These are phyloP conservation scores for Rafetus swinhoei DNA, from an alignment of 2,113 vertebrate species.

Conservation along the genomic window DNA sequence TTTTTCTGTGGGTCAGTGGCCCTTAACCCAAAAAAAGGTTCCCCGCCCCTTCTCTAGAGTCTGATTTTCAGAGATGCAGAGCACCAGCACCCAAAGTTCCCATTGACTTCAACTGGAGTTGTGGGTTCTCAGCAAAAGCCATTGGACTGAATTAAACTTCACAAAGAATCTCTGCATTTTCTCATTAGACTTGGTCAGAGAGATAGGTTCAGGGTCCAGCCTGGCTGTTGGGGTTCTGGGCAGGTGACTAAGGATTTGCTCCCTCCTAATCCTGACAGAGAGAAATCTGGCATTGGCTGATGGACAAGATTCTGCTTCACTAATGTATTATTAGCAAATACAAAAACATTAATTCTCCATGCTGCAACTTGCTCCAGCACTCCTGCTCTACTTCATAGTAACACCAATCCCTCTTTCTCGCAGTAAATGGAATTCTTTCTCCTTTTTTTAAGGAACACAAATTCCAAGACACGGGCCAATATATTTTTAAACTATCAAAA, in stretches of 20 bases:
- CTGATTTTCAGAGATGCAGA: neutral
- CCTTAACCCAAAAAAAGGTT: no score
- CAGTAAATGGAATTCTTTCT: neutral
- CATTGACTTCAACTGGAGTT: neutral
- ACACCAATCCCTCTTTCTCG: neutral
- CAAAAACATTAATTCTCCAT: neutral
- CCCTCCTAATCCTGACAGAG: neutral
- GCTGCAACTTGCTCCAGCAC: neutral
- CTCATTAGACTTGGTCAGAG: neutral
- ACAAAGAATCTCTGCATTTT: neutral
- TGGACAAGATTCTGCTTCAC: neutral
- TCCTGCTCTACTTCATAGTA: neutral
- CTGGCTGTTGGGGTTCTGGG: neutral
- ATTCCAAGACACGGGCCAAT: neutral
- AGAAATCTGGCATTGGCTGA: neutral
- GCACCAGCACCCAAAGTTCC: neutral
- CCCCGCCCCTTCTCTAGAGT: neutral
- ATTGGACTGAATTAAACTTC: neutral
- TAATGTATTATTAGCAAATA: neutral
- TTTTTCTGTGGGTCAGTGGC: no score
- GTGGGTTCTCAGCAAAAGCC: neutral
- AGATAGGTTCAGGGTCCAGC: neutral
- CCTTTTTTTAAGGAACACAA: conserved; percentile 9
- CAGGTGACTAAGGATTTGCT: neutral
- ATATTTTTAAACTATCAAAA: neutral